Conservation (phyloP, 2,113 vertebrate species). For the Prunella himalayana region DNA sequence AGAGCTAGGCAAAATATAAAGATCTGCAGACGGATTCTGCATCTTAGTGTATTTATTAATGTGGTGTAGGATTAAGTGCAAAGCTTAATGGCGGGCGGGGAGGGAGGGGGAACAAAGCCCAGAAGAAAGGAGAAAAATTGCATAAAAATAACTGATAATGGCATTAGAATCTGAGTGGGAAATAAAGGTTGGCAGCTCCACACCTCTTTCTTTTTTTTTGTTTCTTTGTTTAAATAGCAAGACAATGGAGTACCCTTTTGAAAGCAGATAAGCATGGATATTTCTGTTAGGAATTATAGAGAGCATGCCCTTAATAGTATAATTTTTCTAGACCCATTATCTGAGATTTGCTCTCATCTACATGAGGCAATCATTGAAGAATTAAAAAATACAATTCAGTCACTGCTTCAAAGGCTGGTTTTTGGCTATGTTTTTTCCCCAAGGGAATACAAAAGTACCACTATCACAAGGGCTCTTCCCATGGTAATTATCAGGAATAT, state of each 20-base stretch:
- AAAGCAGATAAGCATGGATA: not conserved
- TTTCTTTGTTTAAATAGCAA: not conserved
- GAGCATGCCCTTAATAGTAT: not conserved
- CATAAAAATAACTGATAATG: not conserved
- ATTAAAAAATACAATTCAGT: not conserved
- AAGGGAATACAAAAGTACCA: not conserved
- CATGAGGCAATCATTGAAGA: not conserved
- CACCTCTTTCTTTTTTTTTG: not conserved
- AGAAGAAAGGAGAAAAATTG: not conserved
- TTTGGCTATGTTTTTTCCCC: not conserved
- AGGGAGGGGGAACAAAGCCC: fast-evolving
- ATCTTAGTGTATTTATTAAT: not conserved
- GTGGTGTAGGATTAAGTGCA: not conserved
- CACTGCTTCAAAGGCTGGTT: not conserved
- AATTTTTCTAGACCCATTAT: not conserved
- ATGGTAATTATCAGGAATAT: not conserved
- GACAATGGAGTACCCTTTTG: not conserved
- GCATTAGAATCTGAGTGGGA: not conserved
- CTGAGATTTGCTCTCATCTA: not conserved
- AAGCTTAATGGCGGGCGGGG: not conserved
- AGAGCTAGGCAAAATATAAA: not conserved
- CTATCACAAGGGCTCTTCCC: not conserved
- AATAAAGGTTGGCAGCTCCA: not conserved
- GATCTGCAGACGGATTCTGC: not conserved
- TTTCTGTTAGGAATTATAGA: not conserved